Base-by-base conservation (phyloP, 1,140 invertebrate genomes). In the Ditylenchus dipsaci region DNA sequence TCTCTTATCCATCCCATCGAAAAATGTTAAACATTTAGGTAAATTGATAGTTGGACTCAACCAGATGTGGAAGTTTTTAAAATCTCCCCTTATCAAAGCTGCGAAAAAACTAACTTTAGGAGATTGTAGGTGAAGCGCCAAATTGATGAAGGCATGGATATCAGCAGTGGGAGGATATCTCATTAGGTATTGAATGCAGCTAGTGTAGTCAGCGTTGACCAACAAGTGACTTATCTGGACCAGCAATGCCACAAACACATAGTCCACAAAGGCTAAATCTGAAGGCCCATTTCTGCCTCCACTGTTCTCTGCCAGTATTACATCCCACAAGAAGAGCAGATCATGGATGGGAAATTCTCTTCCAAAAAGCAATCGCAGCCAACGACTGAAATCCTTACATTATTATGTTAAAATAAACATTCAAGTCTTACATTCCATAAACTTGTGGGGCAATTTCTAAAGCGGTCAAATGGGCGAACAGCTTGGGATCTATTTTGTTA, bases 321-420 rank as follows among this genome's bases (percentile, higher is more conserved):
- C 90, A 76, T 91, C 90, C 90, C 90, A 91, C 0, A 91, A 78
- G 27, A 88, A 86, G 13, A 91, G 84, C 33, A 91, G 82, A 77
- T 91, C 90, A 49, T 88, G 84, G 62, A 91, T 86, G 19, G 88
- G 86, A 83, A 91, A 91, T 82, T 91, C 90, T 17, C 90, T 85
- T 0, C 90, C 90, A 85, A 91, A 91, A 1, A 91, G 82, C 45
- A 91, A 81, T 13, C 90, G 86, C 13, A 91, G 82, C 90, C 90
- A 91, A 0, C 90, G 89, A 71, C 90, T 91, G 83, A 53, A 53
- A 7, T 53, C 8, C 3, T 53, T 38, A 53, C 15, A 53, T 19
- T 53, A 7, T 53, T 53, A 9, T 75, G 58, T 62, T 67, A 56
- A 68, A 65, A 26, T 23, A 68, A 29, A 30, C 38, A 57, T 43